Percentiles rank a stretch among this genome's conserved stretches.
Conservation (phyloP, 1,140 invertebrate species). For the Ctenoplectra terminalis region DNA sequence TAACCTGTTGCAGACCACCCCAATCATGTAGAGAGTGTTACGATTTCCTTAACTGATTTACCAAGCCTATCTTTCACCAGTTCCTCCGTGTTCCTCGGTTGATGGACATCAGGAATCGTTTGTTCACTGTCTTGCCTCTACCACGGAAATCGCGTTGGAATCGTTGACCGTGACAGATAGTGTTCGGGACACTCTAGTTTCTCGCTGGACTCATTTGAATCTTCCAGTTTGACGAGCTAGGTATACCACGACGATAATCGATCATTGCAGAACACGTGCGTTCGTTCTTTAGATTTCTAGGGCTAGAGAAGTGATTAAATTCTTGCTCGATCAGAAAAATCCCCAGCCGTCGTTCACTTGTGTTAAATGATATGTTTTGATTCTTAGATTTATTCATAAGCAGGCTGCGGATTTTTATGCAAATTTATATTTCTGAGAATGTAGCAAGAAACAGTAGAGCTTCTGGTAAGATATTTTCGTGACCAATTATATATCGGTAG, state of each 20-base stretch:
- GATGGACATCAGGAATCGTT: slow-evolving; percentile 54
- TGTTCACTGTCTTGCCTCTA: slow-evolving; percentile 52
- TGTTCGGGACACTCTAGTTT: slow-evolving; percentile 62
- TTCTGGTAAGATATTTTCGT: too few species aligned
- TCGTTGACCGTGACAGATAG: slow-evolving; percentile 63
- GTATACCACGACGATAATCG: slow-evolving; percentile 49
- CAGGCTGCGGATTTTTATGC: too few species aligned
- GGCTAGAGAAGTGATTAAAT: background rate
- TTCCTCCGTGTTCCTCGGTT: slow-evolving; percentile 41
- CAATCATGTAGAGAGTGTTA: slow-evolving; percentile 16
- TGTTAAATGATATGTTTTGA: background rate
- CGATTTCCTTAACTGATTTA: slow-evolving; percentile 29
- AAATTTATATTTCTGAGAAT: too few species aligned
- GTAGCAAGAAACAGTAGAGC: too few species aligned
- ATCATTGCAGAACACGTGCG: slow-evolving; percentile 41
- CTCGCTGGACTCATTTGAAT: slow-evolving; percentile 57
- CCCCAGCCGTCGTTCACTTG: background rate
- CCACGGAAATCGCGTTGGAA: slow-evolving; percentile 63
- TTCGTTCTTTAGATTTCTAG: background rate
- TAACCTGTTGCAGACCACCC: background rate
- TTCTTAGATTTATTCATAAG: too few species aligned
- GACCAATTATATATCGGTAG: too few species aligned
- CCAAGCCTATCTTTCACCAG: slow-evolving; percentile 19
- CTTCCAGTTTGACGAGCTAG: slow-evolving; percentile 44
- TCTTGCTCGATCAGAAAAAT: background rate